Base-by-base conservation (phyloP, 2,888 invertebrate species). In the Diaprepes abbreviatus region DNA sequence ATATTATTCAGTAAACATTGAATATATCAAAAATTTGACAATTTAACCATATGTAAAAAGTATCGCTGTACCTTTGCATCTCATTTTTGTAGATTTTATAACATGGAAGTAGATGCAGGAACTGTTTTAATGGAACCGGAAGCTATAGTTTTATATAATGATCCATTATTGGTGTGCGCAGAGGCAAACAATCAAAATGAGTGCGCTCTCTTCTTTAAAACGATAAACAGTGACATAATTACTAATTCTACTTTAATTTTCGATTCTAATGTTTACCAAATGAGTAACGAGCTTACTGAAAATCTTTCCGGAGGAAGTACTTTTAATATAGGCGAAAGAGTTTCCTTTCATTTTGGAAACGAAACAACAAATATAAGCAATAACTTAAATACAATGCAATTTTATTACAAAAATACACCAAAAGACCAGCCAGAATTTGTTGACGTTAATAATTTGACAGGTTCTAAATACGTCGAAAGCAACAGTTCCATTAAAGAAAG, bases 361-460 rank as follows among this genome's bases (percentile, higher is more conserved):
- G 43, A 55, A 55, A 9, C 38, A 7, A 24, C 9, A 38, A 21
- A 55, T 55, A 14, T 14, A 24, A 14, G n/a, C 31, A 40, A 21
- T 16, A 58, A 58, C 7, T 3, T 43, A 10, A 28, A 58, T 40
- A 58, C 38, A 38, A 40, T 58, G 40, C 28, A 58, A 10, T 40
- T 43, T 21, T 58, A 31, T 43, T 58, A 58, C 43, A 57, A 48
- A 65, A 65, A 48, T 48, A 10, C 48, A 45, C 21, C 50, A 38
- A 66, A 69, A 14, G 73, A 74, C 69, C 60, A 67, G 19, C 74
- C 76, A n/a, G 74, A 75, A 66, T 72, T 74, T 45, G 66, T 71
- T 73, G 76, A 76, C 74, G 66, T 75, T 55, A 70, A 63, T 43
- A 71, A 73, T 31, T 64, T 76, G 75, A 66, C 76, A 68, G 52